These are phyloP conservation scores for Merodon equestris DNA, from an alignment of 2,888 invertebrate genomes.

Conservation along the genomic window DNA sequence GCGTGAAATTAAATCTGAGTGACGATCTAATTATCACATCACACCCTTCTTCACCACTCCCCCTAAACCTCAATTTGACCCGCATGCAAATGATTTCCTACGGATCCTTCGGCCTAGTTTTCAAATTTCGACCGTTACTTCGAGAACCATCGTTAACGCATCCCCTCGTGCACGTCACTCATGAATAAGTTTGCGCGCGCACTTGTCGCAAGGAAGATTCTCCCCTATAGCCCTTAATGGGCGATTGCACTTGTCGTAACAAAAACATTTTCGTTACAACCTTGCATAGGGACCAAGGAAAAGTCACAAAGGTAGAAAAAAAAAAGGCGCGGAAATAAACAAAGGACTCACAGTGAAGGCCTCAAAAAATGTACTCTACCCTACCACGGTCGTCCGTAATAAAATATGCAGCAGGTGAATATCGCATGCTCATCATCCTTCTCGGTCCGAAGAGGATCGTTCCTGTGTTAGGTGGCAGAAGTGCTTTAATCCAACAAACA, in stretches of 20 bases:
- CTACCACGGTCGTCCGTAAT: slow-evolving; percentile 15
- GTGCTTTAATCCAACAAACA: slow-evolving; percentile 47
- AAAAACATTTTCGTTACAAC: slow-evolving; percentile 30
- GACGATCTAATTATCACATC: slow-evolving; percentile 53
- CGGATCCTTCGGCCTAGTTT: slow-evolving; percentile 19
- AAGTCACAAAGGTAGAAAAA: not conserved
- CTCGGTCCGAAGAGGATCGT: slow-evolving; percentile 9
- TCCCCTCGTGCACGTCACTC: slow-evolving; percentile 36
- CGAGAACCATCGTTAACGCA: slow-evolving; percentile 50
- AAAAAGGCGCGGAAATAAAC: slow-evolving; percentile 56
- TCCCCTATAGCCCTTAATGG: slow-evolving; percentile 22
- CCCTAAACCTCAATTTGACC: too few species aligned
- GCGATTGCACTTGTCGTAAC: slow-evolving; percentile 61
- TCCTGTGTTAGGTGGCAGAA: slow-evolving; percentile 56
- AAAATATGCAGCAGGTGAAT: slow-evolving; percentile 61
- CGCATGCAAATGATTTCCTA: slow-evolving; percentile 51
- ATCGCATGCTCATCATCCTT: slow-evolving; percentile 57
- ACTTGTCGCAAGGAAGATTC: slow-evolving; percentile 55
- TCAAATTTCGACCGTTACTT: slow-evolving; percentile 57
- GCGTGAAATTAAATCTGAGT: slow-evolving; percentile 66
- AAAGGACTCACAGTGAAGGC: slow-evolving; percentile 57
- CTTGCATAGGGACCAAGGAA: not conserved
- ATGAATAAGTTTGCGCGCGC: slow-evolving; percentile 61
- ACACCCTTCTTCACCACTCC: slow-evolving; percentile 5
- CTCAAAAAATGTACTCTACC: slow-evolving; percentile 35